These are phyloP conservation scores for Camponotus vicinus DNA, from an alignment of 1,140 invertebrate genomes.

Conservation along the genomic window DNA sequence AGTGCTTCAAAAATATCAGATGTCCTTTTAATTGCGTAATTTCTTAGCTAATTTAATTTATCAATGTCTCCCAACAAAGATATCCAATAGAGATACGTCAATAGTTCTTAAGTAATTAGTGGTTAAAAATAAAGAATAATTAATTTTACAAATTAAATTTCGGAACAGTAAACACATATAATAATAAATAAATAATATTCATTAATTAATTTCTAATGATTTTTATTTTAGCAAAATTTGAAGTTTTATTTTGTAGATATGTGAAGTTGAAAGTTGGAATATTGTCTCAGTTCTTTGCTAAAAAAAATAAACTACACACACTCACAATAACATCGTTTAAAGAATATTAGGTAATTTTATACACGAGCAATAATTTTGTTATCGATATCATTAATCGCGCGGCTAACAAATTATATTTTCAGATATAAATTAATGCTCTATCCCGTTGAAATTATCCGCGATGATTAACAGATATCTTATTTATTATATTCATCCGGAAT, in stretches of 20 bases:
- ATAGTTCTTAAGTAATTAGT: neutral
- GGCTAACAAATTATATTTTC: constrained; percentile 49
- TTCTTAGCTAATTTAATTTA: neutral
- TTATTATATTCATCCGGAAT: constrained; percentile 36
- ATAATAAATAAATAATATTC: neutral
- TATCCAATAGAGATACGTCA: neutral
- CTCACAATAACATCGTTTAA: neutral
- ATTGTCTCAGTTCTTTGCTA: neutral
- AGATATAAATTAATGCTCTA: constrained; percentile 32
- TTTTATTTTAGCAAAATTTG: neutral
- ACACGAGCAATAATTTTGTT: constrained; percentile 31
- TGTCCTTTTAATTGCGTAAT: neutral
- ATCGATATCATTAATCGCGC: constrained; percentile 46
- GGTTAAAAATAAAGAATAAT: neutral
- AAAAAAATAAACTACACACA: neutral
- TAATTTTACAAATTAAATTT: neutral
- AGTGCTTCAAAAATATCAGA: neutral
- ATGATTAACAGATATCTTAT: constrained; percentile 39
- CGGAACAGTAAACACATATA: neutral
- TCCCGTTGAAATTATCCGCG: neutral
- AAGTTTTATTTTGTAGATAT: neutral
- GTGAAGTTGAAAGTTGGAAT: neutral
- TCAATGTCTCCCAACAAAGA: neutral
- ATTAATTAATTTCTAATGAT: neutral
- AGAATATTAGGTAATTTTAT: neutral